A percentile compares a stretch with the other conserved stretches of the same genome.
Evolutionary conservation across 1,140 invertebrate genomes (phyloP).

Genomic region (Drosophila obscura): DNA sequence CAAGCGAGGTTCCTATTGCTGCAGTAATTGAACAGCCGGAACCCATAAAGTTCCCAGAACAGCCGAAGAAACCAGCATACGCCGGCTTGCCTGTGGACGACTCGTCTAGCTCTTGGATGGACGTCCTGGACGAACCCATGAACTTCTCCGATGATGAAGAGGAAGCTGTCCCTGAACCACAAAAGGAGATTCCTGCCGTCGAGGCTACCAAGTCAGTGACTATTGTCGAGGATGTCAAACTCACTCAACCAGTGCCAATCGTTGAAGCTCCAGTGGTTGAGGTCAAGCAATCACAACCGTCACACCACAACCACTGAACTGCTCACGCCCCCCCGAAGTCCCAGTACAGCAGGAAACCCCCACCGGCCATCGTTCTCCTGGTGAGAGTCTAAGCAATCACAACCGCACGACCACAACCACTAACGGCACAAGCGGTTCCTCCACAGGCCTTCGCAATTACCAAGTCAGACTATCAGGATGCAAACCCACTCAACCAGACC

Average conservation of each 20-base stretch:
- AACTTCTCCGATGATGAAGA: conserved; percentile 84
- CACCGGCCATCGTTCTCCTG: too few relatives aligned
- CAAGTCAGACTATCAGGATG: too few relatives aligned
- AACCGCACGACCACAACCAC: too few relatives aligned
- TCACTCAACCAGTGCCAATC: neutral
- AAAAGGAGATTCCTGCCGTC: neutral
- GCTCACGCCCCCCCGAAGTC: too few relatives aligned
- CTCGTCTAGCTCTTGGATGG: conserved; percentile 78
- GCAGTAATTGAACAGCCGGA: too few relatives aligned
- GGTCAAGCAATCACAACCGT: conserved; percentile 11
- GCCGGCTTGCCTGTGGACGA: conserved; percentile 79
- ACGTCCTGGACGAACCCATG: conserved; percentile 85
- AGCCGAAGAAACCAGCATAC: conserved; percentile 62
- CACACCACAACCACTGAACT: conserved; percentile 21
- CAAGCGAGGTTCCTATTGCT: too few relatives aligned
- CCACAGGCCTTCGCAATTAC: too few relatives aligned
- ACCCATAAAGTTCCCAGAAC: conserved; percentile 30
- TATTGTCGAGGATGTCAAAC: neutral
- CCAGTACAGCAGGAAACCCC: neutral
- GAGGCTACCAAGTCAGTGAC: neutral
- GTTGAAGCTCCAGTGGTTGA: conserved; percentile 9
- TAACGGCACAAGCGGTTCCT: too few relatives aligned
- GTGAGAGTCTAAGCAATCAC: too few relatives aligned
- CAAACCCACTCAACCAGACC: too few relatives aligned
- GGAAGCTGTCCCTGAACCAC: conserved; percentile 30